Base-by-base conservation (phyloP, 2,797 vertebrate species). In the Notoglanidium macrostoma region DNA sequence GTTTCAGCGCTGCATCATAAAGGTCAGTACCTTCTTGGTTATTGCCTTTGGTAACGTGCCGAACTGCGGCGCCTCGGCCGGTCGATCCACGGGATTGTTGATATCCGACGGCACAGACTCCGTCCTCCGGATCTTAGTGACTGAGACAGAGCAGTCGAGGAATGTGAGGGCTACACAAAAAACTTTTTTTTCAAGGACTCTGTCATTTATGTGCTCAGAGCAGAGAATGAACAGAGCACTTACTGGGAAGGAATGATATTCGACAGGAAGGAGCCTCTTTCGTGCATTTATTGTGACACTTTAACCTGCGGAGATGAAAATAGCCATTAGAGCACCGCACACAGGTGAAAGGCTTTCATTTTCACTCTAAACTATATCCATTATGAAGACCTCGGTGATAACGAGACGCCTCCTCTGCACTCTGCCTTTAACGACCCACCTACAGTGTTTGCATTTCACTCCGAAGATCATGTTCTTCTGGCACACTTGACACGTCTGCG, bases 41-140 rank as follows among this genome's bases (percentile, higher is more conserved):
- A 99, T 96, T 89, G 98, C 98, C 95, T 99, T 99, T 35, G 98
- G 98, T 88, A 99, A 95, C 0, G 98, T 99, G 88, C 97, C 95
- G 86, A 96, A 98, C 91, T 98, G 98, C 0, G 98, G 97, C 0
- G 96, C 96, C 54, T 99, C 98, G 3, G 96, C 79, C 0, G 96
- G 96, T 88, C 97, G 96, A 91, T 99, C 98, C 89, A 98, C 97
- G 0, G 97, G 98, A 88, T 99, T 99, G 94, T 99, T 99, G 93
- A 99, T 99, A 92, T 99, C 98, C 0, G 98, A 99, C 0, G 98
- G 98, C 84, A 99, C 98, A 8, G 98, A 99, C 92, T 98, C 98
- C 0, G 98, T 99, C 94, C 98, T 97, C 91, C 98, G 95, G 87
- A 99, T 98, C 95, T 97, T 98, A 88, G 97, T 92, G 89, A 98